These are phyloP conservation scores for Amaurobius ferox DNA, from an alignment of 2,888 invertebrate species.

Conservation along the genomic window DNA sequence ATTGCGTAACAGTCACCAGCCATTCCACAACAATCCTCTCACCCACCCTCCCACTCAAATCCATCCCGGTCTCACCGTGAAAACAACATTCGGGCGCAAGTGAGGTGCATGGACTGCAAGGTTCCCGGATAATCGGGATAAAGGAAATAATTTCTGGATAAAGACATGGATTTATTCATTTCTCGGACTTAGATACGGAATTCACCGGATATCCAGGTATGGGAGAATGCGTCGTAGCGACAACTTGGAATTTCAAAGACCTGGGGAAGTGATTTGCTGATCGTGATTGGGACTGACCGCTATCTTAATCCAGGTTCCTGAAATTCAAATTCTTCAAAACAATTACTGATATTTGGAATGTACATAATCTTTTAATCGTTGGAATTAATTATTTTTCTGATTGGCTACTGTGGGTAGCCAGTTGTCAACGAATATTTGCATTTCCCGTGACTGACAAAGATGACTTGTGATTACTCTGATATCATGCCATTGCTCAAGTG, in stretches of 20 bases:
- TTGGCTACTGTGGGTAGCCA: no score
- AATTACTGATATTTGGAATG: no score
- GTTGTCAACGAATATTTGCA: no score
- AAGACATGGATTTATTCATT: background rate
- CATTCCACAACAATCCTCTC: background rate
- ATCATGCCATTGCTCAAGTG: no score
- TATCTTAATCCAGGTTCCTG: background rate
- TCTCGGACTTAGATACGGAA: background rate
- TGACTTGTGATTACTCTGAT: no score
- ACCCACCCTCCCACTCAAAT: background rate
- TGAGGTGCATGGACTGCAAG: background rate
- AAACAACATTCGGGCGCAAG: constrained; percentile 7
- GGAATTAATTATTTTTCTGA: no score
- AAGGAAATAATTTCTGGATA: background rate
- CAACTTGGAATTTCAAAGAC: background rate
- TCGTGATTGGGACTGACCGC: no score
- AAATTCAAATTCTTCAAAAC: background rate
- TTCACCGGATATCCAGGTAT: background rate
- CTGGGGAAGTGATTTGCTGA: background rate
- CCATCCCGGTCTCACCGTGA: background rate
- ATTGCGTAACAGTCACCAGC: background rate
- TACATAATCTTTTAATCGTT: no score
- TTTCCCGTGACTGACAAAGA: no score
- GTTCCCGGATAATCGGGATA: background rate
- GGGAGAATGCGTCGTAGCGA: background rate